Conservation (phyloP, 2,888 invertebrate species). For the Allygus modestus region DNA sequence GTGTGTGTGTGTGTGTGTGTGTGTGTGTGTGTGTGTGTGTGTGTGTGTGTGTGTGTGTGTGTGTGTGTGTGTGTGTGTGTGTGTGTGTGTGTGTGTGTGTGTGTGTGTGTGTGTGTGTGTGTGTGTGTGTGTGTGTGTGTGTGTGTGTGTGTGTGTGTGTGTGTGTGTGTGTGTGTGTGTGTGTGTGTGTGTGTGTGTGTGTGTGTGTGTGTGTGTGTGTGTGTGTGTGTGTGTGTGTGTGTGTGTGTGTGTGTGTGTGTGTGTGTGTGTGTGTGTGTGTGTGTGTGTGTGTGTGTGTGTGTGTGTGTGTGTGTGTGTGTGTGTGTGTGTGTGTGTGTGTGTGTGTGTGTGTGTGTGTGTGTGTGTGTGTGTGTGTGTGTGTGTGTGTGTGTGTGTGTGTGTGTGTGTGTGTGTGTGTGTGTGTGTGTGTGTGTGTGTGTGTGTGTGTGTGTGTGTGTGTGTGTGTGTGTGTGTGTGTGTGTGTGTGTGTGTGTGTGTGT, state of each 20-base stretch:
- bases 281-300: slow-evolving; percentile 52
- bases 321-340: slow-evolving; percentile 52
- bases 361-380: slow-evolving; percentile 52
- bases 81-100: slow-evolving; percentile 34
- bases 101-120: slow-evolving; percentile 34
- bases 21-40: slow-evolving; percentile 16
- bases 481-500: slow-evolving; percentile 34
- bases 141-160: slow-evolving; percentile 34
- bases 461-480: slow-evolving; percentile 34
- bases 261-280: slow-evolving; percentile 52
- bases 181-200: slow-evolving; percentile 52
- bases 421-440: slow-evolving; percentile 44
- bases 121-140: slow-evolving; percentile 34
- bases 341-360: slow-evolving; percentile 52
- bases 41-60: slow-evolving; percentile 20
- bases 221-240: slow-evolving; percentile 52
- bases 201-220: slow-evolving; percentile 52
- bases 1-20: slow-evolving; percentile 16
- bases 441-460: slow-evolving; percentile 34
- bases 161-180: slow-evolving; percentile 42
- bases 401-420: slow-evolving; percentile 59
- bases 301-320: slow-evolving; percentile 52
- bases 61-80: slow-evolving; percentile 28
- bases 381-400: slow-evolving; percentile 52
- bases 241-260: slow-evolving; percentile 52